Evolutionary conservation across 2,797 vertebrate genomes (phyloP), one percentile per base, ranked within the genome.

Genomic region (Apogon hyalosoma): DNA sequence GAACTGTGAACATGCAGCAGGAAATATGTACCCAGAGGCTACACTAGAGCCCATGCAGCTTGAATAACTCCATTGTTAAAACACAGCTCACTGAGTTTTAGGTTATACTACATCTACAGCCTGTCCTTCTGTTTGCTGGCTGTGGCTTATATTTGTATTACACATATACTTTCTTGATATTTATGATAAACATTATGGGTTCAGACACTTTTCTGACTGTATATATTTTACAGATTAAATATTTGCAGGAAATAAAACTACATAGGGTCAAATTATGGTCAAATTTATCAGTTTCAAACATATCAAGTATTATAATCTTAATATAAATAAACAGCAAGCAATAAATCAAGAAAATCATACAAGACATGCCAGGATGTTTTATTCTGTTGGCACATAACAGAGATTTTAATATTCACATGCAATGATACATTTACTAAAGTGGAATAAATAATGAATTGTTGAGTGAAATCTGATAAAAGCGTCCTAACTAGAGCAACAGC

Each of bases 11-110:
- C 47, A 46, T 10, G 39, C 62, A 47, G 1, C 40, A 74, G 60
- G 62, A 85, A 73, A 64, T 53, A 38, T 39, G 59, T 72, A 55
- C 46, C 83, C 54, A 0, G 19, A 31, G 79, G 87, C 73, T n/a
- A 31, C 54, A 28, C 31, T 31, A 8, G 62, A 65, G 60, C n/a
- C 41, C 6, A 4, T n/a, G 38, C 14, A 18, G 41, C 36, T 65
- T 6, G 38, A 58, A 45, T 48, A 14, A 46, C 11, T 10, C 33
- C 8, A 21, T 47, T 64, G 57, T 62, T 65, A 74, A 71, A 56
- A 74, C 51, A 33, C 50, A 39, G 39, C 24, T 76, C 51, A 55
- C 7, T 52, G 42, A 48, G 36, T 79, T 75, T 77, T 64, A 16
- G 42, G 15, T 47, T 40, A 7, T 9, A 19, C 14, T n/a, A 24